These are phyloP conservation scores for Sesia apiformis DNA, from an alignment of 2,888 invertebrate species.

Conservation along the genomic window DNA sequence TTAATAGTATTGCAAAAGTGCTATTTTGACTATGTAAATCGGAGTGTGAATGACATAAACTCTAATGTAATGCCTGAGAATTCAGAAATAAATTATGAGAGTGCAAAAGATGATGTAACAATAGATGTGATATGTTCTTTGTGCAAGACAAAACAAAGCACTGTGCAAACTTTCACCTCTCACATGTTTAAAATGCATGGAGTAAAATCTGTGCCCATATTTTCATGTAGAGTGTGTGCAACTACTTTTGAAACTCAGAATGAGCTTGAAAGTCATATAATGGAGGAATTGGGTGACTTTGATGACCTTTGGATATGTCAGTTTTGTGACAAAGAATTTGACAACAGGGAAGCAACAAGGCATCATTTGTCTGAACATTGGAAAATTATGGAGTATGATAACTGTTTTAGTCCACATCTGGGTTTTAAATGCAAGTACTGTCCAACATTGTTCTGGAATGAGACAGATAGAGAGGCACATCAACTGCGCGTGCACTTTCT, in stretches of 20 bases:
- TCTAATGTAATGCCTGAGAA: slow-evolving; percentile 34
- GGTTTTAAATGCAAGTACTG: slow-evolving; percentile 68
- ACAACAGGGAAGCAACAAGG: slow-evolving; percentile 41
- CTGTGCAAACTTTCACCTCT: slow-evolving; percentile 24
- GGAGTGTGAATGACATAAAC: slow-evolving; percentile 32
- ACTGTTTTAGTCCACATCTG: slow-evolving; percentile 63
- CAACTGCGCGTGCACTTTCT: slow-evolving; percentile 47
- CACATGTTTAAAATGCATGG: slow-evolving; percentile 57
- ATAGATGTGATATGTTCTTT: slow-evolving; percentile 39
- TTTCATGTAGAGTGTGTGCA: slow-evolving; percentile 54
- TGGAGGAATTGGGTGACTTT: slow-evolving; percentile 49
- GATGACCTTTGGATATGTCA: slow-evolving; percentile 66
- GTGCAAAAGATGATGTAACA: slow-evolving; percentile 22
- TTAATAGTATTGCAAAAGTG: slow-evolving; percentile 53
- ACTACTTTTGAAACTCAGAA: slow-evolving; percentile 42
- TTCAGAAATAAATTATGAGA: slow-evolving; percentile 41
- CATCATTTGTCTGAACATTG: slow-evolving; percentile 49
- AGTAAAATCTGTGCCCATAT: slow-evolving; percentile 42
- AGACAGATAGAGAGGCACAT: slow-evolving; percentile 59
- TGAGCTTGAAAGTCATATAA: slow-evolving; percentile 43
- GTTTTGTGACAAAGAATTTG: slow-evolving; percentile 67
- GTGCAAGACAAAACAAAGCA: slow-evolving; percentile 36
- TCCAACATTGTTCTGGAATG: slow-evolving; percentile 66
- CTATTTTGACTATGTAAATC: slow-evolving; percentile 52
- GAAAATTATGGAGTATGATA: slow-evolving; percentile 44